Base-by-base conservation (phyloP, 2,888 invertebrate species). In the Drosophila tanythrix region DNA sequence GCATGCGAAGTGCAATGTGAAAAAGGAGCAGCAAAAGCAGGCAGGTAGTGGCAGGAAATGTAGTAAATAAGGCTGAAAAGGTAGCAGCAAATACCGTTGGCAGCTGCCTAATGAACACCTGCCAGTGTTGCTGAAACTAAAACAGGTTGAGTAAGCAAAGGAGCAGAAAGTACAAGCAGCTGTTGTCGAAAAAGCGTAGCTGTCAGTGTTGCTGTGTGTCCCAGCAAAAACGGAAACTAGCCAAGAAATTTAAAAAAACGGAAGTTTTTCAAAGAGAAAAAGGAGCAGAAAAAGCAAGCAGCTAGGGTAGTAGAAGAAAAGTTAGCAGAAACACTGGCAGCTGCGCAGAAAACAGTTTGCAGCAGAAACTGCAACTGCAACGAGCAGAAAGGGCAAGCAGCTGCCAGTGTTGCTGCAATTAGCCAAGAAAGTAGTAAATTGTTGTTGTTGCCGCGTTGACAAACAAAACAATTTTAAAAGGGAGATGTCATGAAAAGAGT, bases 391-490 rank as follows among this genome's bases (percentile, higher is more conserved):
- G 53, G 38, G 56, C 58, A 33, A 35, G 53, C 52, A 58, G 68
- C 52, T 29, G 57, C 36, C 75, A 79, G 68, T 79, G 74, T 72
- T 76, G 68, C 77, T 55, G 64, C 48, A 56, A 56, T 52, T 48
- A 60, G 68, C 69, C 70, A 70, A 82, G 76, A 73, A 77, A 78
- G 58, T 64, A 70, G 69, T 60, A 25, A 46, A 46, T 25, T 70
- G 51, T 65, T 68, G 67, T 76, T 64, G 57, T 36, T 59, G 68
- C 66, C 50, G 63, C 66, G 77, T 79, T 76, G 81, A 51, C 81
- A 83, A 83, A 88, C 81, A 82, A 74, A 79, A 76, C 70, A 58
- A 76, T 72, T 67, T 70, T 33, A 31, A 43, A 53, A 36, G 25
- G 36, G 15, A 25, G 51, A 31, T 59, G 51, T 27, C 38, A 40